phyloP scores from a whole-genome alignment of 2,113 vertebrate species.

The Hepsetus odoe region DNA sequence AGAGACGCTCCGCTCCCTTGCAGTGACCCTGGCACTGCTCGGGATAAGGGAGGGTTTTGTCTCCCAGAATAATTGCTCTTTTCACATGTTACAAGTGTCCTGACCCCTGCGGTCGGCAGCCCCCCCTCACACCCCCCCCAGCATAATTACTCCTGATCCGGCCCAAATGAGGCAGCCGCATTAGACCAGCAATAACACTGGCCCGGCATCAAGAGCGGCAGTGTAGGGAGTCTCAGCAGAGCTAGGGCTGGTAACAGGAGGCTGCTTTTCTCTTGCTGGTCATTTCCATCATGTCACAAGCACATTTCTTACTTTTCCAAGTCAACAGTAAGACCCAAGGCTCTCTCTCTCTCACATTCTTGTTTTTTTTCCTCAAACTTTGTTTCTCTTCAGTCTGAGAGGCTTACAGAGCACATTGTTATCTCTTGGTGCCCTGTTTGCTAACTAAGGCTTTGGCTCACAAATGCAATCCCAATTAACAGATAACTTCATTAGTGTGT shows the following conservation, averaged over 20 bases:
- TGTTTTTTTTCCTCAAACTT: neutral
- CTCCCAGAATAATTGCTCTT: constrained; percentile 83
- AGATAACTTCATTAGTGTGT: constrained; percentile 74
- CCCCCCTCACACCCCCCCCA: constrained; percentile 69
- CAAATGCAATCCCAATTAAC: constrained; percentile 76
- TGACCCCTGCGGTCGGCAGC: constrained; percentile 78
- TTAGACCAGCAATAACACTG: constrained; percentile 79
- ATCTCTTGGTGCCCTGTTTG: constrained; percentile 68
- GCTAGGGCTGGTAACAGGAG: constrained; percentile 73
- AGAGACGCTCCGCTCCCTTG: constrained; percentile 68
- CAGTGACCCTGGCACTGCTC: constrained; percentile 77
- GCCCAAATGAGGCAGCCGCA: constrained; percentile 78
- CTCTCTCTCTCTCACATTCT: constrained; percentile 57
- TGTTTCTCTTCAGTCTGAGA: constrained; percentile 48
- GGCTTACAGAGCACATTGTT: constrained; percentile 75
- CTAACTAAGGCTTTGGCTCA: constrained; percentile 74
- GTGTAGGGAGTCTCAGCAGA: constrained; percentile 74
- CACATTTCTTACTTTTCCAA: constrained; percentile 77
- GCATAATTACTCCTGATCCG: constrained; percentile 82
- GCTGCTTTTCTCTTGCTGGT: constrained; percentile 73
- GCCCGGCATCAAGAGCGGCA: constrained; percentile 71
- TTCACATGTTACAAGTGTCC: constrained; percentile 84
- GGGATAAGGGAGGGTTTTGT: constrained; percentile 81
- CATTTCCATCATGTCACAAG: constrained; percentile 80
- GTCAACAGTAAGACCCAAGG: constrained; percentile 71